Conservation (phyloP, 2,888 invertebrate genomes). For the Globia sparganii region DNA sequence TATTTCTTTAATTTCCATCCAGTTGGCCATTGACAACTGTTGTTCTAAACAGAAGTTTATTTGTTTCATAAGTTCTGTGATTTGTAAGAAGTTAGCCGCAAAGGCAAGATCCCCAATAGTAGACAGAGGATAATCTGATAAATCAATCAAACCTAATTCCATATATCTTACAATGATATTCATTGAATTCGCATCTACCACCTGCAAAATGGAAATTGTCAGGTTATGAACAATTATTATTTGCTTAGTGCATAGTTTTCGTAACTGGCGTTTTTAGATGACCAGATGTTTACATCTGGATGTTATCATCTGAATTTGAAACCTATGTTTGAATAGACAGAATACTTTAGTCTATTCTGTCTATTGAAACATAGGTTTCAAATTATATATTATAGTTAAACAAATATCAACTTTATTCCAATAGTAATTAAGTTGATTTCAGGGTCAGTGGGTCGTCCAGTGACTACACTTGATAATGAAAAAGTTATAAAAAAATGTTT, state of each 20-base stretch:
- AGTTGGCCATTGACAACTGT: conserved; percentile 76
- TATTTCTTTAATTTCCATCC: conserved; percentile 80
- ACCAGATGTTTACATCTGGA: no score
- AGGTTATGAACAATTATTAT: background rate
- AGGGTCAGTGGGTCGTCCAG: no score
- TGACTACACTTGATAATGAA: no score
- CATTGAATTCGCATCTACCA: conserved; percentile 83
- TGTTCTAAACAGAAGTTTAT: conserved; percentile 80
- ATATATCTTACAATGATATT: conserved; percentile 81
- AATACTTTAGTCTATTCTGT: no score
- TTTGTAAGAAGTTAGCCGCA: conserved; percentile 84
- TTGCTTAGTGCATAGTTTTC: background rate
- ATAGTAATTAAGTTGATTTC: no score
- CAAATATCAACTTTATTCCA: no score
- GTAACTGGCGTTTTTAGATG: background rate
- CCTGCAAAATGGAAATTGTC: conserved; percentile 71
- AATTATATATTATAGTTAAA: no score
- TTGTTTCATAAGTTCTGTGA: conserved; percentile 83
- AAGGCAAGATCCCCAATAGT: conserved; percentile 78
- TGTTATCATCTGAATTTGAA: no score
- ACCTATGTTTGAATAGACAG: no score
- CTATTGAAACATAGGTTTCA: no score
- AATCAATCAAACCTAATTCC: conserved; percentile 80
- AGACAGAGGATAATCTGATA: conserved; percentile 75
- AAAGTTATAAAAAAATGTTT: no score